Evolutionary conservation across 2,113 vertebrate genomes (phyloP).

Genomic region (Brachypodius melanocephalos): DNA sequence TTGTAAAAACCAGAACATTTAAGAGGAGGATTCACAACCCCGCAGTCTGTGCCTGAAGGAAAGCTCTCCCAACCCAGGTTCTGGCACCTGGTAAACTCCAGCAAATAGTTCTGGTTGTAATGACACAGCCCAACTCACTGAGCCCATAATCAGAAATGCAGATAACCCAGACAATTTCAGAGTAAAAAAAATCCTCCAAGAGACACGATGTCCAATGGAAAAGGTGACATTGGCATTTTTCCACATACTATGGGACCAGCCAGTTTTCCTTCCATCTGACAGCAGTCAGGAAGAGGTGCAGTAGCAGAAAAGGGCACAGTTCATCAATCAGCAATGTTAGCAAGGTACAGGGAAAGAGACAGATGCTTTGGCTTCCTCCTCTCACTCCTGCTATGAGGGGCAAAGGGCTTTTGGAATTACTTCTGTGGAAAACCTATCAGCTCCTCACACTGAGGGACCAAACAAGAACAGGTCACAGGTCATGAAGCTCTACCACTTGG

Average conservation of each 20-base stretch:
- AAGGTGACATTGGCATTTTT: neutral
- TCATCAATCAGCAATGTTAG: neutral
- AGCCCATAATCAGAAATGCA: neutral
- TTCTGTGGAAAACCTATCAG: neutral
- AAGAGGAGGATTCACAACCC: neutral
- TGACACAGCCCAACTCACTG: neutral
- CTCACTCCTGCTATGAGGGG: neutral
- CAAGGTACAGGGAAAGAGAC: neutral
- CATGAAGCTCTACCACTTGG: neutral
- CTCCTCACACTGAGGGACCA: neutral
- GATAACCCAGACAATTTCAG: neutral
- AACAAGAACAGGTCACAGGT: neutral
- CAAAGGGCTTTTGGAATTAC: neutral
- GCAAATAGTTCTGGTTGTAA: neutral
- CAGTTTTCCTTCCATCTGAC: neutral
- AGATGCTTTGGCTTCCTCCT: neutral
- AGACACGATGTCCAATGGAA: neutral
- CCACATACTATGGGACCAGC: neutral
- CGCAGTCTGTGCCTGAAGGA: neutral
- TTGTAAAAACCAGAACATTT: neutral
- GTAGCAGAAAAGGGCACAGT: accelerated
- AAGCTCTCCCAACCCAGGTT: neutral
- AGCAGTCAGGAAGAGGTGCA: neutral
- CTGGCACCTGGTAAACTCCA: neutral
- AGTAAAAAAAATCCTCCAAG: neutral